Evolutionary conservation across 2,888 invertebrate species (phyloP).

Genomic region (Geotrupes spiniger): DNA sequence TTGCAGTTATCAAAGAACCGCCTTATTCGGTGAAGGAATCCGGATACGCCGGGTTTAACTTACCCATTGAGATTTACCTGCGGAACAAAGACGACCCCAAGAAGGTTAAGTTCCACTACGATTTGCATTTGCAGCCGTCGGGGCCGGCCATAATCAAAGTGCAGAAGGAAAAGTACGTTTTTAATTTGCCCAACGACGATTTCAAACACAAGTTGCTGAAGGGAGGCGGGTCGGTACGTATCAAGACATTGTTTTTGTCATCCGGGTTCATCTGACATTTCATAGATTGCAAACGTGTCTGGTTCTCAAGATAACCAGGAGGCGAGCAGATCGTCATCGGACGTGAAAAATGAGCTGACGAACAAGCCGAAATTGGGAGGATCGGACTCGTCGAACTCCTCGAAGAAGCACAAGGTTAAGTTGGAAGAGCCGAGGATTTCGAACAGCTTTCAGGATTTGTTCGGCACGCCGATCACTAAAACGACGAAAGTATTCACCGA

Average conservation of each 20-base stretch:
- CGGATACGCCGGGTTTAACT: conserved; percentile 92
- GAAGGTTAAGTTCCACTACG: conserved; percentile 79
- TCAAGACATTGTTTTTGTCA: neutral
- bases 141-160: conserved; percentile 70
- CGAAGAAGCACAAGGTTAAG: conserved; percentile 42
- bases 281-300: conserved; percentile 42
- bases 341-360: conserved; percentile 56
- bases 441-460: conserved; percentile 72
- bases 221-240: conserved; percentile 70
- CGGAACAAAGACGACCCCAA: conserved; percentile 89
- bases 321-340: conserved; percentile 45
- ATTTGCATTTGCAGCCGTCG: conserved; percentile 75
- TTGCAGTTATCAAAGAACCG: conserved; percentile 84
- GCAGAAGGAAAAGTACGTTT: conserved; percentile 79
- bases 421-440: conserved; percentile 42
- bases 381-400: conserved; percentile 44
- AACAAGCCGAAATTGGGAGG: conserved; percentile 70
- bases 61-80: conserved; percentile 86
- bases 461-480: conserved; percentile 80
- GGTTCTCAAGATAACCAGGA: conserved; percentile 47
- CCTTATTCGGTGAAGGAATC: conserved; percentile 88
- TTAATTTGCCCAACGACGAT: conserved; percentile 84
- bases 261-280: neutral
- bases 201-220: conserved; percentile 82
- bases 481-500: conserved; percentile 69